Conservation (phyloP, 2,113 vertebrate species). For the Mixornis gularis region DNA sequence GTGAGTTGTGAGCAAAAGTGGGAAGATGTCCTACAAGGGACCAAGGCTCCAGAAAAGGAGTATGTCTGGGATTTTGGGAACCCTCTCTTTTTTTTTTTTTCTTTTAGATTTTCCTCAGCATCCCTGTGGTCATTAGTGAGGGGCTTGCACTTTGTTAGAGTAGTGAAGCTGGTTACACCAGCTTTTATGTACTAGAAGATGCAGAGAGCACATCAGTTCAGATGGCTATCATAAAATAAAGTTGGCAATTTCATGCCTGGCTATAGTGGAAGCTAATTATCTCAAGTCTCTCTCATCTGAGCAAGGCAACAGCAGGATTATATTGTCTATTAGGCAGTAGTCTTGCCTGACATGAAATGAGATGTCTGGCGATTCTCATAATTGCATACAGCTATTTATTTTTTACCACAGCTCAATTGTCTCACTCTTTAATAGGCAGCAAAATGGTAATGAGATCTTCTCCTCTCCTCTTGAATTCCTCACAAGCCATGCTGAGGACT, state of each 20-base stretch:
- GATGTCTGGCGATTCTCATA: conserved; percentile 17
- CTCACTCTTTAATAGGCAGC: conserved; percentile 8
- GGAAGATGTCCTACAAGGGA: not conserved
- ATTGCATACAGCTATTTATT: conserved; percentile 24
- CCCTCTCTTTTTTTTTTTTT: not conserved
- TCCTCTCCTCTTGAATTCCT: not conserved
- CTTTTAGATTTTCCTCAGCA: not conserved
- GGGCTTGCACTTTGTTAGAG: not conserved
- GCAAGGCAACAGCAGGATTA: not conserved
- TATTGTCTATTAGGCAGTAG: conserved; percentile 7
- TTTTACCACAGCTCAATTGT: not conserved
- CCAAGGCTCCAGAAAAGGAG: not conserved
- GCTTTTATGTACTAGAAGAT: not conserved
- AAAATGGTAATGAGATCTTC: conserved; percentile 7
- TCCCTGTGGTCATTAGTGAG: not conserved
- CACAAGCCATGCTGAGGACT: not conserved
- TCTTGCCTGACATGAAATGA: conserved; percentile 12
- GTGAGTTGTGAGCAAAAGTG: not conserved
- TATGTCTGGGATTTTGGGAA: not conserved
- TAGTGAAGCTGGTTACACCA: not conserved
- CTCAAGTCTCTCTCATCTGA: not conserved
- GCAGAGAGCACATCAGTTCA: not conserved
- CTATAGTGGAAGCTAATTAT: not conserved
- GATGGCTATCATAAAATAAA: not conserved
- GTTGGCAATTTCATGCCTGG: not conserved